Evolutionary conservation across 1,140 invertebrate genomes (phyloP).

Genomic region (Telenomus remus): DNA sequence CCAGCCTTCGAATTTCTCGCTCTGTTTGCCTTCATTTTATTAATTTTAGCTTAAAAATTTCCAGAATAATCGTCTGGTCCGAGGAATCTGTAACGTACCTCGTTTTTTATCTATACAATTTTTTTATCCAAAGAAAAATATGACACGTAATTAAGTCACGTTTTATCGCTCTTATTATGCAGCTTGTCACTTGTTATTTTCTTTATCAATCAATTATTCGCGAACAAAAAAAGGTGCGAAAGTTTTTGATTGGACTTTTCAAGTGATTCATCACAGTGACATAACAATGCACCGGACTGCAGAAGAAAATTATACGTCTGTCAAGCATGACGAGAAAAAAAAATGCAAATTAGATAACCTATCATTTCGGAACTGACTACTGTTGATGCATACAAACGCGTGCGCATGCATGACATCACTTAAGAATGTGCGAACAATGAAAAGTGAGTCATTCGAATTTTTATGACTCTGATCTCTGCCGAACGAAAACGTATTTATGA

Average conservation of each 20-base stretch:
- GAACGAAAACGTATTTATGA: constrained; percentile 18
- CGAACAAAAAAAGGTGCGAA: constrained; percentile 5
- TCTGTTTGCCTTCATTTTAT: too few species aligned
- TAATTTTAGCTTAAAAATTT: too few species aligned
- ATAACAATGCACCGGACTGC: neutral
- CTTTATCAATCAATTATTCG: too few species aligned
- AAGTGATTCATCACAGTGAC: neutral
- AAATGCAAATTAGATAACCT: constrained; percentile 12
- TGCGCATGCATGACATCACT: constrained; percentile 37
- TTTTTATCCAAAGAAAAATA: too few species aligned
- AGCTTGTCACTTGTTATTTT: too few species aligned
- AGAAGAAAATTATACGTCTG: constrained; percentile 16
- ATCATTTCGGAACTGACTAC: constrained; percentile 36
- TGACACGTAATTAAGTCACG: too few species aligned
- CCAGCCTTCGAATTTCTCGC: too few species aligned
- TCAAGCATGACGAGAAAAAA: constrained; percentile 1
- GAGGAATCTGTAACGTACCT: too few species aligned
- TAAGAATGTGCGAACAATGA: constrained; percentile 42
- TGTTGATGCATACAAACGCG: constrained; percentile 11
- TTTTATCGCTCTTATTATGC: too few species aligned
- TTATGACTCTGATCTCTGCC: constrained; percentile 44
- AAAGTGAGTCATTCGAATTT: constrained; percentile 42
- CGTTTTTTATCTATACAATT: too few species aligned
- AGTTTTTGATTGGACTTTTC: neutral
- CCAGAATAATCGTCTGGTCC: too few species aligned